Base-by-base conservation (phyloP, 2,113 vertebrate genomes). In the Pungitius pungitius region DNA sequence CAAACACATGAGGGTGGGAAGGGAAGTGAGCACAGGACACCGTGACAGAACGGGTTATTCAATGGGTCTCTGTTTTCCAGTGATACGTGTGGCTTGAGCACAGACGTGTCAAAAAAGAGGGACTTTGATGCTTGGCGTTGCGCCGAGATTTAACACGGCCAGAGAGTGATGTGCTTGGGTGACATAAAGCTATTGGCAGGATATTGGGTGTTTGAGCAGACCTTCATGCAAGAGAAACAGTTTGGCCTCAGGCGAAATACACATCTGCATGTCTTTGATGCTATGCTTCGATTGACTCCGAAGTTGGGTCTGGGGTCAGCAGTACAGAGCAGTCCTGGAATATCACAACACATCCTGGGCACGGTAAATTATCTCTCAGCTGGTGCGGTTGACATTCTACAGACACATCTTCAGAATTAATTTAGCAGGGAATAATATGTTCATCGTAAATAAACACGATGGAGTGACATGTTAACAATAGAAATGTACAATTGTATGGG, bases 221-320 rank as follows among this genome's bases (percentile, higher is more conserved):
- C 69, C 63, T 57, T 87, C 73, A 83, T 75, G 73, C 56, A 26
- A 76, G 56, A 67, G 33, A 73, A 60, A 61, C 51, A 52, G 58
- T 63, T 81, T 61, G 24, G 78, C 85, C 85, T 0, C 26, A 57
- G 85, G 85, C 56, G 20, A 81, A 11, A 37, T 62, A 37, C 77
- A 61, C 72, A 84, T 85, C 40, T 89, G 73, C 70, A 85, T 68
- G 78, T 61, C 63, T 82, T 80, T 84, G 87, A 83, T 80, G 64
- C 66, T 64, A 1, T 35, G 69, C 35, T 73, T 74, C 0, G 6
- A 59, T 80, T 39, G 15, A 78, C 80, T 76, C 51, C 68, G 68
- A 60, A 83, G 65, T 47, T 70, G 55, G 42, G 54, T 75, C 15
- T 81, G 39, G 42, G 73, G 61, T 87, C 73, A 75, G 71, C 57